Evolutionary conservation across 2,888 invertebrate genomes (phyloP), one percentile per base, ranked within the genome.

Genomic region (Trisateles emortualis): DNA sequence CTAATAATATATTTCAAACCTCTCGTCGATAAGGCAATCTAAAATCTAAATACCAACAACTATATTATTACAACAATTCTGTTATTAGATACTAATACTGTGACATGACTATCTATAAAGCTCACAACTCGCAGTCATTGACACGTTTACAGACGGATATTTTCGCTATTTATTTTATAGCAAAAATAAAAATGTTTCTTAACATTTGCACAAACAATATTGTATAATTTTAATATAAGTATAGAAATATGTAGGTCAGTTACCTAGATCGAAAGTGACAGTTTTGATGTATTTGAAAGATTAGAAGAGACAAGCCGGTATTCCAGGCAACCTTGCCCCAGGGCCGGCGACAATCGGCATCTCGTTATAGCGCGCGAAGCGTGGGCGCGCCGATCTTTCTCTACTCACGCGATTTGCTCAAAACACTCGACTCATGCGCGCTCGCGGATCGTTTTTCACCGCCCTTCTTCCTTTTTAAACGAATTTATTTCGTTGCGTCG

Each of bases 281-380:
- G 17, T 54, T 47, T n/a, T 13, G 42, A 59, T 59, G 53, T 57
- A 50, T 44, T 32, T 40, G 24, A 50, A 26, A 30, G 29, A 66
- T 55, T 48, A 43, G 47, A 48, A 57, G 41, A 58, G 64, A 62
- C 58, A 64, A 46, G 50, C 47, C 57, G 65, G 67, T 74, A 66
- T 81, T 90, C 90, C 90, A 89, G 90, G 78, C 82, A 86, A 86
- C 91, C 91, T 91, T 89, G 91, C 76, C 75, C 77, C 86, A 86
- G 81, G 86, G 88, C 85, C 88, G 83, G 79, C 83, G 87, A 86
- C 86, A 86, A 79, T 81, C 81, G 81, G 76, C 77, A 78, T 84
- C 90, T 87, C 81, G 86, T 91, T 78, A 87, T 90, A 91, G 90
- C 84, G 72, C 72, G 65, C 64, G 44, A 64, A 79, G 91, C 90